phyloP scores from a whole-genome alignment of 2,113 vertebrate species.

The Varanus salvator region DNA sequence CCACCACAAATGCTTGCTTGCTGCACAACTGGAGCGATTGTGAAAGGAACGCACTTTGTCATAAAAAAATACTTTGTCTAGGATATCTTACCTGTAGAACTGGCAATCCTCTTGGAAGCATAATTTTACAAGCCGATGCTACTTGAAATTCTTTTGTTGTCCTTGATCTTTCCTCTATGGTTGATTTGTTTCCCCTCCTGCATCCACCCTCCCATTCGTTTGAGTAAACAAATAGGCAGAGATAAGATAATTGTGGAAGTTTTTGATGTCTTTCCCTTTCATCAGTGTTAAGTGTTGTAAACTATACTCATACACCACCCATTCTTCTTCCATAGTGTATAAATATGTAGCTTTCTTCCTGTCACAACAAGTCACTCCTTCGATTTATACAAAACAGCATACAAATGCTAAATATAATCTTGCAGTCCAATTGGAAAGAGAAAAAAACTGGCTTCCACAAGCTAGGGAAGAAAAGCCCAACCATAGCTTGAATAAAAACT shows the following conservation, averaged over 20 bases:
- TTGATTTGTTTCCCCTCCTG: conserved; percentile 61
- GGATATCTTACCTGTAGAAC: conserved; percentile 2
- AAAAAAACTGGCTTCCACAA: conserved; percentile 59
- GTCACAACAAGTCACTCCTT: conserved; percentile 78
- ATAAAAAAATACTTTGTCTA: not conserved
- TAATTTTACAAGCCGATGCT: conserved; percentile 42
- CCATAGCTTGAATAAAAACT: conserved; percentile 72
- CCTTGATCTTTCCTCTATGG: conserved; percentile 21
- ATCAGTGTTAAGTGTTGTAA: conserved; percentile 50
- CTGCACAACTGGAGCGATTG: not conserved
- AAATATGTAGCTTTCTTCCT: conserved; percentile 77
- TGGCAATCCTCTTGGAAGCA: conserved; percentile 35
- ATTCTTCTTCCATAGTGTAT: conserved; percentile 63
- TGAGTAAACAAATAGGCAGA: conserved; percentile 56
- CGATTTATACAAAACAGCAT: conserved; percentile 73
- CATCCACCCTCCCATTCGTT: conserved; percentile 33
- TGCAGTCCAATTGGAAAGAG: conserved; percentile 75
- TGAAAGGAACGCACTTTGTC: not conserved
- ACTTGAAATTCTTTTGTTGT: conserved; percentile 42
- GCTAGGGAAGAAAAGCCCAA: conserved; percentile 73
- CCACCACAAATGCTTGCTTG: not conserved
- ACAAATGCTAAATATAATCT: conserved; percentile 76
- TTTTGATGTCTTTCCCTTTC: conserved; percentile 56
- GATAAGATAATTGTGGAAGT: conserved; percentile 41
- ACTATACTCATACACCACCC: conserved; percentile 53